Evolutionary conservation across 1,140 invertebrate genomes (phyloP).

Genomic region (Parasteatoda tepidariorum): DNA sequence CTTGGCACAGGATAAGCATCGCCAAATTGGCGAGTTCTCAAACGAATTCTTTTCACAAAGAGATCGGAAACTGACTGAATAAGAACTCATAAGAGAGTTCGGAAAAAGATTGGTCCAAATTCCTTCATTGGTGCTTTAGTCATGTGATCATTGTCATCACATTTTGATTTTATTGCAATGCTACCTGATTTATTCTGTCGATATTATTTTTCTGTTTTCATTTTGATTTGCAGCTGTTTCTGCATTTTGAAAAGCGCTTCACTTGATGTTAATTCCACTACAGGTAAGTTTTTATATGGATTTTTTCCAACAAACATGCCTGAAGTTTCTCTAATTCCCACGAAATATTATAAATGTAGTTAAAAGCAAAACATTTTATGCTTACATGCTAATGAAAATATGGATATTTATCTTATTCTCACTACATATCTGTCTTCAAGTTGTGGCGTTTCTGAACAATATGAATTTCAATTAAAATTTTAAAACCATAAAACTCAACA

Average conservation of each 20-base stretch:
- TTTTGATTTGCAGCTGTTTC: constrained; percentile 26
- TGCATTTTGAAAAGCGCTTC: constrained; percentile 6
- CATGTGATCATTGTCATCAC: constrained; percentile 39
- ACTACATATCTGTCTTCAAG: no score
- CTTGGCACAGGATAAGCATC: neutral
- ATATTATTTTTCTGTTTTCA: constrained; percentile 27
- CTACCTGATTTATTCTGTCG: constrained; percentile 12
- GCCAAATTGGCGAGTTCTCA: constrained; percentile 11
- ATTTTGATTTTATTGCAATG: constrained; percentile 16
- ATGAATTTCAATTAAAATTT: no score
- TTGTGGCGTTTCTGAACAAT: no score
- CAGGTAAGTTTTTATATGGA: constrained; percentile 11
- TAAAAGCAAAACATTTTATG: no score
- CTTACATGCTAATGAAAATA: no score
- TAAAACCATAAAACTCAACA: no score
- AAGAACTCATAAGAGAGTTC: constrained; percentile 20
- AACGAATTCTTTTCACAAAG: neutral
- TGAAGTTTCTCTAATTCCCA: no score
- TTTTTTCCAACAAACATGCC: no score
- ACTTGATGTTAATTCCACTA: constrained; percentile 4
- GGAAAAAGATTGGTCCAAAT: constrained; percentile 8
- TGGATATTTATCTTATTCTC: no score
- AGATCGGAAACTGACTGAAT: neutral
- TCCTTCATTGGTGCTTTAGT: constrained; percentile 22
- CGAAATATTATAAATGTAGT: no score